Percentiles rank a stretch among this genome's conserved stretches.
Conservation (phyloP, 2,888 invertebrate species). For the Ochropacha duplaris region DNA sequence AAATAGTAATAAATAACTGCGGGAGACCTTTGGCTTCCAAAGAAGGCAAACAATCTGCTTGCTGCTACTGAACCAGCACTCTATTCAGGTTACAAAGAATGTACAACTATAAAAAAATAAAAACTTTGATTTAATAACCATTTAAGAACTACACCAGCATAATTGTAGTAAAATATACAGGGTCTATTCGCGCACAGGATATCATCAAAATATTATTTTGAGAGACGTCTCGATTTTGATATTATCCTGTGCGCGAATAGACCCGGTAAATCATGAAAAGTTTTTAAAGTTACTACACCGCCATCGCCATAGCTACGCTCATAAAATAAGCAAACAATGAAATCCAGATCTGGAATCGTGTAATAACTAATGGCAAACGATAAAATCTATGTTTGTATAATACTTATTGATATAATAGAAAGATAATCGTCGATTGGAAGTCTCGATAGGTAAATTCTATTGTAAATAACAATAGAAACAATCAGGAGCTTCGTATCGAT, state of each 20-base stretch:
- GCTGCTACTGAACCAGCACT: background rate
- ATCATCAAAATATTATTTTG: too few species aligned
- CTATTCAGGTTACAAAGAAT: background rate
- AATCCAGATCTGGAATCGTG: background rate
- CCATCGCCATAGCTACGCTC: too few species aligned
- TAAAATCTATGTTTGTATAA: constrained; percentile 3
- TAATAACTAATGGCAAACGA: background rate
- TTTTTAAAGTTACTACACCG: too few species aligned
- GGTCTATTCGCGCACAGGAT: too few species aligned
- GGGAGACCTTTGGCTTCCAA: background rate
- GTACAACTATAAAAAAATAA: background rate
- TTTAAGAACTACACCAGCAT: too few species aligned
- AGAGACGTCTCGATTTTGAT: too few species aligned
- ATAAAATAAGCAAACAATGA: too few species aligned
- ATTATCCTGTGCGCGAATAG: too few species aligned
- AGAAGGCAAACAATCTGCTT: background rate
- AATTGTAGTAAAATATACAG: too few species aligned
- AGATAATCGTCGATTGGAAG: constrained; percentile 1
- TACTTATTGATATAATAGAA: background rate
- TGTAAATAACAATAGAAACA: constrained; percentile 6
- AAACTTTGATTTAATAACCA: background rate
- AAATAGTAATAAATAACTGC: background rate
- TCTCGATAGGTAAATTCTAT: background rate
- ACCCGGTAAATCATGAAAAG: too few species aligned
- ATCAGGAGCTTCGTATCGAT: constrained; percentile 1